Base-by-base conservation (phyloP, 2,888 invertebrate genomes). In the Chironomus tentans region DNA sequence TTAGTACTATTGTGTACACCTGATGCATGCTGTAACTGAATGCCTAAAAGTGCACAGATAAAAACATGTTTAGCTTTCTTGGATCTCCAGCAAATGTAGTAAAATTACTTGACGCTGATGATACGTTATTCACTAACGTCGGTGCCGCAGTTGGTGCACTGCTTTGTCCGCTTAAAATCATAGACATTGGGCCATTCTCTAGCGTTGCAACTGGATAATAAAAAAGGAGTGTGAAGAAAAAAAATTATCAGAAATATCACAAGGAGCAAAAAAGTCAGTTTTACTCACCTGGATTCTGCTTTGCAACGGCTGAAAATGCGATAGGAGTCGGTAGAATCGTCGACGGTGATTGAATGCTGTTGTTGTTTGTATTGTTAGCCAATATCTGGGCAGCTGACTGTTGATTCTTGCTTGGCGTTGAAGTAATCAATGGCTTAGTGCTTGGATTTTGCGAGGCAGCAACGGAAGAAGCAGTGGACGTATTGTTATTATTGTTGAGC, bases 231-330 rank as follows among this genome's bases (percentile, higher is more conserved):
- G n/a, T n/a, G n/a, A n/a, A n/a, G n/a, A 28, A 28, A 28, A 4
- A 4, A 28, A 28, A 4, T 28, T 4, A 38, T 38, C 4, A 38
- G 1, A 10, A 7, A 38, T 2, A 2, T 56, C 61, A 71, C 21
- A n/a, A 61, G 21, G 4, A 2, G 6, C 4, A 7, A 56, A 56
- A n/a, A 56, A 15, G 10, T 2, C 7, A 10, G 4, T 10, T 38
- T 28, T 4, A 28, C 38, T 7, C 82, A 85, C 85, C 84, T 84
- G 85, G 82, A 79, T 82, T 85, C 80, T 84, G 84, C 82, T 85
- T 85, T 78, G 90, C 88, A 80, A 90, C 89, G 48, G 90, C 88
- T 78, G 90, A 89, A 84, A 90, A 90, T 82, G 84, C 84, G 81
- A 84, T 83, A 80, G 83, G 81, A 76, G 82, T 82, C 78, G 83